Percentiles rank a stretch among this genome's conserved stretches.
Conservation (phyloP, 2,888 invertebrate species). For the Andrena chrysosceles region DNA sequence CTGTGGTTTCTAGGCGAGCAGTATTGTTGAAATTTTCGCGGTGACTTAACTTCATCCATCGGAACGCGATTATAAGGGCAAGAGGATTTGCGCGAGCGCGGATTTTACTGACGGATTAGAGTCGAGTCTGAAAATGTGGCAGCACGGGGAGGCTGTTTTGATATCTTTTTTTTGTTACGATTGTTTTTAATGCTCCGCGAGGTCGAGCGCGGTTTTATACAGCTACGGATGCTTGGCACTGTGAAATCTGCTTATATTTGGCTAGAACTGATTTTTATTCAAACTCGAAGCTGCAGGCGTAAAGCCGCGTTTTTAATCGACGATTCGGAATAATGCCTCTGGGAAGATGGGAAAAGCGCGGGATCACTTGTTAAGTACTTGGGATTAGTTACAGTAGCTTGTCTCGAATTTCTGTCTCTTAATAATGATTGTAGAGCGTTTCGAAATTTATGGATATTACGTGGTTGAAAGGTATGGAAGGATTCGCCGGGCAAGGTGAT, state of each 20-base stretch:
- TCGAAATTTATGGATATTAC: background rate
- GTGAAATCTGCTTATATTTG: background rate
- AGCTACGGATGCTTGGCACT: background rate
- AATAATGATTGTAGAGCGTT: background rate
- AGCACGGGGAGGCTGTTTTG: background rate
- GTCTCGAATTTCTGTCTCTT: background rate
- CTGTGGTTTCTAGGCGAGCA: background rate
- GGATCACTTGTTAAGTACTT: background rate
- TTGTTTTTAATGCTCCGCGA: background rate
- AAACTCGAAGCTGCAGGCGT: too few species aligned
- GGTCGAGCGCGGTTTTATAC: background rate
- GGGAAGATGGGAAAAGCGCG: background rate
- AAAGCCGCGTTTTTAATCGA: too few species aligned
- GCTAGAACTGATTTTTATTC: background rate
- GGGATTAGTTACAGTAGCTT: background rate
- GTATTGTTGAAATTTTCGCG: conserved; percentile 18
- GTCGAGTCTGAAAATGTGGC: conserved; percentile 1
- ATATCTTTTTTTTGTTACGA: background rate
- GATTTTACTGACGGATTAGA: conserved; percentile 22
- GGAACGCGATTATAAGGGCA: conserved; percentile 45
- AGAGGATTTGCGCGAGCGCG: conserved; percentile 17
- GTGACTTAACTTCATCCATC: conserved; percentile 29
- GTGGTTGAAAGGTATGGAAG: background rate
- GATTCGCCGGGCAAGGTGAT: conserved; percentile 1
- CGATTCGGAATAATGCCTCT: too few species aligned